Evolutionary conservation across 2,888 invertebrate species (phyloP), one percentile per base, ranked within the genome.

Genomic region (Drosophila rellima): DNA sequence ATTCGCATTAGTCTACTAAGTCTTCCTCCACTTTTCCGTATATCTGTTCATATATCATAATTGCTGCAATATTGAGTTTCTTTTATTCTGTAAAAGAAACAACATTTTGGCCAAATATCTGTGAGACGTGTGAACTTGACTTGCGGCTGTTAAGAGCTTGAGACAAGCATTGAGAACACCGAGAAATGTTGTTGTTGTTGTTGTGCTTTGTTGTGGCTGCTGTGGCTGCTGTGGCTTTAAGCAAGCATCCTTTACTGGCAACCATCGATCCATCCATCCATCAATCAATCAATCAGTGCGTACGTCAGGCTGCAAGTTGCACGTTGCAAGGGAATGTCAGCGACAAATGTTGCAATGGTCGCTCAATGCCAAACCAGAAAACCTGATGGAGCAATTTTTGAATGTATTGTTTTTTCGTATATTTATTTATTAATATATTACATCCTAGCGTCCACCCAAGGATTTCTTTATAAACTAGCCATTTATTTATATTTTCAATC

Each of bases 241-340:
- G 51, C 18, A 33, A 40, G n/a, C 39, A 47, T 57, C 35, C 56
- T 71, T 60, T 40, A 13, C 5, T 20, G 15, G 42, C 51, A 47
- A n/a, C 45, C 57, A 67, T 6, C 47, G 72, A 51, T 40, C 13
- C 70, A 81, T 76, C 73, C 72, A 78, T 78, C 75, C 69, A 81
- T 78, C 73, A 71, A 78, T 78, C 75, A 66, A 81, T 80, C 78
- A 74, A 87, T 77, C 77, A 86, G 74, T 82, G 83, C 78, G 73
- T 74, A 55, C 33, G 74, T 82, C 87, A 82, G 74, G 51, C 61
- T 63, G 48, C 61, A 56, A 76, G 51, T 63, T 63, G 48, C 61
- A 54, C 74, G 51, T 63, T 63, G 48, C 61, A 54, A 52, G 64
- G 67, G 63, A 88, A 86, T 74, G 80, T 76, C 86, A 82, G 48